Percentiles rank a stretch among this genome's conserved stretches.
These are phyloP conservation scores for Tricholaema leucomelas DNA, from an alignment of 2,113 vertebrate species.

Conservation along the genomic window DNA sequence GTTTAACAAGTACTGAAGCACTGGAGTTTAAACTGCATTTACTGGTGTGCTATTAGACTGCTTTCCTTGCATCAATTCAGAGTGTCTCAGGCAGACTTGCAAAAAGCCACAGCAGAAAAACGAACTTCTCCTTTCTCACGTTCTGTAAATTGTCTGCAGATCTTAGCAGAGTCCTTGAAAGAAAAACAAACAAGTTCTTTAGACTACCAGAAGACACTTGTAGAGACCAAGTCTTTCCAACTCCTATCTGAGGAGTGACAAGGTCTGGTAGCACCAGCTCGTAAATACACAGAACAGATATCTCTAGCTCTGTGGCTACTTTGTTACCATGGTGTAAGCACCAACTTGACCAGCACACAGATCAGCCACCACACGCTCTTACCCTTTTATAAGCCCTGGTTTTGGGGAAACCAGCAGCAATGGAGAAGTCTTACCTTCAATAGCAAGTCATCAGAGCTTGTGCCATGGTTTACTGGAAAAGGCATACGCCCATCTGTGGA, in stretches of 20 bases:
- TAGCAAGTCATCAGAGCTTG: constrained; percentile 82
- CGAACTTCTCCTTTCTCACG: constrained; percentile 92
- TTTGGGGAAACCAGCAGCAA: not conserved
- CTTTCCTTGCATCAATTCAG: constrained; percentile 18
- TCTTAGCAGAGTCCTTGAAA: constrained; percentile 87
- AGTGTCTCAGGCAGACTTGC: constrained; percentile 78
- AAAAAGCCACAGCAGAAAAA: constrained; percentile 93
- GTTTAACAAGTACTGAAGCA: constrained; percentile 67
- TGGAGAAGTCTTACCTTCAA: constrained; percentile 76
- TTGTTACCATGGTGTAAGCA: not conserved
- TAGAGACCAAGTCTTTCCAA: not conserved
- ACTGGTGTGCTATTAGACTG: constrained; percentile 36
- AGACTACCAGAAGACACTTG: not conserved
- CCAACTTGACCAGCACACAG: not conserved
- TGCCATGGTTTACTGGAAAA: constrained; percentile 87
- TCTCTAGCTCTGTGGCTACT: not conserved
- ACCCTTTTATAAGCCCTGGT: not conserved
- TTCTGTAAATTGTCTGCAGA: constrained; percentile 90
- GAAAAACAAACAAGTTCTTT: not conserved
- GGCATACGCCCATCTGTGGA: constrained; percentile 88
- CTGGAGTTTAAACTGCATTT: constrained; percentile 56
- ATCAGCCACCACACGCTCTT: not conserved
- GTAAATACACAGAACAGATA: not conserved
- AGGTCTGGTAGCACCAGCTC: not conserved
- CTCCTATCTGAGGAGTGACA: not conserved